Evolutionary conservation across 30 jellyfish, hydroid and myxozoan genomes (phyloP).

Genomic region (Nemopilema nomurai): DNA sequence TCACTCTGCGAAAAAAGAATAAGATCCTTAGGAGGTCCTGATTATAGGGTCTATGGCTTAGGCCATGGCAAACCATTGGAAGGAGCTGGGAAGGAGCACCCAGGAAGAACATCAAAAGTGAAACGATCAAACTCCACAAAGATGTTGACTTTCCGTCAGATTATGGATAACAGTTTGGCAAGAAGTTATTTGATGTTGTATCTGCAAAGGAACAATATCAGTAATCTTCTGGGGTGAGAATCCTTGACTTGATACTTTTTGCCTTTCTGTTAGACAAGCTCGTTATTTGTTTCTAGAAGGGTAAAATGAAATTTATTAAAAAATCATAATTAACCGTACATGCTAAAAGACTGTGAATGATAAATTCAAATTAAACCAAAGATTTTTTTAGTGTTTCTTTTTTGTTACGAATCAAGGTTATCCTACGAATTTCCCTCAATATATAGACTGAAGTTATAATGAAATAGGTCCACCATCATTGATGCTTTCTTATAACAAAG

Average conservation of each 20-base stretch:
- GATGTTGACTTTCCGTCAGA: constrained; percentile 83
- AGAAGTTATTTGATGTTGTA: constrained; percentile 85
- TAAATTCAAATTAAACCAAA: no score
- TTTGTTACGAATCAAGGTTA: no score
- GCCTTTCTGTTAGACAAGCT: no score
- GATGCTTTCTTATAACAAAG: no score
- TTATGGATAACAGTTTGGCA: constrained; percentile 93
- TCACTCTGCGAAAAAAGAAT: constrained; percentile 92
- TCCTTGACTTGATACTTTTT: background rate
- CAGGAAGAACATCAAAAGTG: constrained; percentile 28
- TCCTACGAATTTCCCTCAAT: no score
- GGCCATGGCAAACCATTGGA: constrained; percentile 94
- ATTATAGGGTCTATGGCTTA: constrained; percentile 90
- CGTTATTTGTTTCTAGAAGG: background rate
- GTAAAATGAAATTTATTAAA: no score
- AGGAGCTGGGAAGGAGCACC: constrained; percentile 59
- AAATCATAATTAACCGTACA: no score
- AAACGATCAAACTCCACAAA: constrained; percentile 71
- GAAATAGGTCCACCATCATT: no score
- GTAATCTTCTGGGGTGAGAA: constrained; percentile 84
- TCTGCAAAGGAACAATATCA: constrained; percentile 78
- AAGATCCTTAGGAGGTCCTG: constrained; percentile 96
- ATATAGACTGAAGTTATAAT: no score
- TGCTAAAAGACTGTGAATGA: no score
- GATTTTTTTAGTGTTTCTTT: no score